phyloP scores from a whole-genome alignment of 2,113 vertebrate genomes.

The Osmerus eperlanus region DNA sequence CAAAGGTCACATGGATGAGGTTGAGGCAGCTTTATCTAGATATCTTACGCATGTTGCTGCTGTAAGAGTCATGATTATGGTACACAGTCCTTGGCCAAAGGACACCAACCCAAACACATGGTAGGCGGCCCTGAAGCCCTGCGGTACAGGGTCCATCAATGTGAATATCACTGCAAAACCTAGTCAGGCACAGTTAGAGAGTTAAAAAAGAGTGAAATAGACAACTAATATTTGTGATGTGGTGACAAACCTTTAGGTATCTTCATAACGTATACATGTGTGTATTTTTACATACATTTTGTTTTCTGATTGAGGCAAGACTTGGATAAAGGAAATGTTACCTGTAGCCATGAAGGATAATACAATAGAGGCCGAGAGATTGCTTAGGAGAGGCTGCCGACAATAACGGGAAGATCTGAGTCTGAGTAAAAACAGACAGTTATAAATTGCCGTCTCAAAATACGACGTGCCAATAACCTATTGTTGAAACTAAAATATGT shows the following conservation, averaged over 20 bases:
- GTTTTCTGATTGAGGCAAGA: no score
- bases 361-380: constrained; percentile 62
- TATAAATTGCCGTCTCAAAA: neutral
- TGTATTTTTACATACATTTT: neutral
- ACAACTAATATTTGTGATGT: no score
- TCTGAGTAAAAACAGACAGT: constrained; percentile 40
- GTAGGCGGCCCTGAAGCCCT: constrained; percentile 57
- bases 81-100: constrained; percentile 71
- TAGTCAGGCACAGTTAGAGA: constrained; percentile 36
- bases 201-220: no score
- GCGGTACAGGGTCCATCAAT: constrained; percentile 64
- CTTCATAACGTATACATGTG: neutral
- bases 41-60: constrained; percentile 74
- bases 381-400: constrained; percentile 69
- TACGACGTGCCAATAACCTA: neutral
- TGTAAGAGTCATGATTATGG: constrained; percentile 64
- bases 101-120: constrained; percentile 72
- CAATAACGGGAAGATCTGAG: constrained; percentile 70
- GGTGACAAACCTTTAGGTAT: no score
- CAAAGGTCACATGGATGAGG: neutral
- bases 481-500: neutral
- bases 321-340: neutral
- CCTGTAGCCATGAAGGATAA: constrained; percentile 69
- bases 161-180: constrained; percentile 74
- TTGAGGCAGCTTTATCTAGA: neutral